Percentiles rank a stretch among this genome's conserved stretches.
Conservation (phyloP, 1,140 invertebrate genomes). For the Rhagoletis pomonella region DNA sequence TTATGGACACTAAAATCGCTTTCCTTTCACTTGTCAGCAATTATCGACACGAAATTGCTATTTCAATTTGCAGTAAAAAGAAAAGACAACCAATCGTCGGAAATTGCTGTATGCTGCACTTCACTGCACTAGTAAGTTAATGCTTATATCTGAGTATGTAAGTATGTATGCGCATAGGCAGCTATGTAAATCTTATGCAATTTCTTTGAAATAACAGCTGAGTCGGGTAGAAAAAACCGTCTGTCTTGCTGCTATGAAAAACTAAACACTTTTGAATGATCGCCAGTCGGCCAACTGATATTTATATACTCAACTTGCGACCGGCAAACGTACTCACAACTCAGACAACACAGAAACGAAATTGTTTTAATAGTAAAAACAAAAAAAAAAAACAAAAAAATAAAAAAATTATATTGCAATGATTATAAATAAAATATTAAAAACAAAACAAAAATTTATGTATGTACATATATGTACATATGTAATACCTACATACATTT, state of each 20-base stretch:
- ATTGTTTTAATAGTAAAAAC: neutral
- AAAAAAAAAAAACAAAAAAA: neutral
- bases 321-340: neutral
- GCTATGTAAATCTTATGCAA: slow-evolving; percentile 6
- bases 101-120: slow-evolving; percentile 15
- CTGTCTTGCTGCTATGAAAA: slow-evolving; percentile 60
- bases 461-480: too few relatives aligned
- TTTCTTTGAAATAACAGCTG: slow-evolving; percentile 10
- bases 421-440: slow-evolving; percentile 50
- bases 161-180: neutral
- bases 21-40: slow-evolving; percentile 38
- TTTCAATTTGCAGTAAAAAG: neutral
- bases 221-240: slow-evolving; percentile 48
- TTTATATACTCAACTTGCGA: slow-evolving; percentile 30
- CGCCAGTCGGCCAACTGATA: slow-evolving; percentile 20
- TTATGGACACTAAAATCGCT: neutral
- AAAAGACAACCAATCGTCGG: neutral
- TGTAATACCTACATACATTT: neutral
- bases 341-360: neutral
- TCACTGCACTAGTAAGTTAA: slow-evolving; percentile 6
- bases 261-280: slow-evolving; percentile 48
- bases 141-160: neutral
- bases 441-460: neutral
- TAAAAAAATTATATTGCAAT: neutral
- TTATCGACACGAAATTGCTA: slow-evolving; percentile 3